Evolutionary conservation across 2,888 invertebrate genomes (phyloP).

Genomic region (Eudemis profundana): DNA sequence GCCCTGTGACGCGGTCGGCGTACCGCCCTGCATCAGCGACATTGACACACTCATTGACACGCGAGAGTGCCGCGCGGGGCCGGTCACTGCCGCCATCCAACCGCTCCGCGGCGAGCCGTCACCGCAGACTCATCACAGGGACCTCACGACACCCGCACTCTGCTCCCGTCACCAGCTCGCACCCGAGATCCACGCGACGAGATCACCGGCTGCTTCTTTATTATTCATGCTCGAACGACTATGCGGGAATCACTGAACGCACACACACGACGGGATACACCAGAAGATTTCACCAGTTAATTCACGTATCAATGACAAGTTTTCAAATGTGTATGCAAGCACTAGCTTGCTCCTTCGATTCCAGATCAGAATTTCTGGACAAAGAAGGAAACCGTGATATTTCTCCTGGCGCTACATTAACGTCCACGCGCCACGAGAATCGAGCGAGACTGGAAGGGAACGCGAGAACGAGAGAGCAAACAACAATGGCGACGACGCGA

Average conservation of each 20-base stretch:
- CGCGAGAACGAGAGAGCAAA: slow-evolving; percentile 66
- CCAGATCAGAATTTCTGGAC: slow-evolving; percentile 69
- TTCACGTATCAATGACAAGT: slow-evolving; percentile 47
- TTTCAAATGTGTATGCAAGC: slow-evolving; percentile 34
- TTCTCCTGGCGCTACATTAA: slow-evolving; percentile 54
- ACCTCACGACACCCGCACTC: slow-evolving; percentile 63
- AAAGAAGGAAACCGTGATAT: slow-evolving; percentile 79
- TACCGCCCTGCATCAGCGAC: slow-evolving; percentile 89
- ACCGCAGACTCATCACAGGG: slow-evolving; percentile 82
- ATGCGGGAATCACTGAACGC: slow-evolving; percentile 78
- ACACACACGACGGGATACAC: slow-evolving; percentile 64
- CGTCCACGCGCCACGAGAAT: slow-evolving; percentile 74
- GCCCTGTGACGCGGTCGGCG: slow-evolving; percentile 89
- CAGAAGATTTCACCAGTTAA: slow-evolving; percentile 64
- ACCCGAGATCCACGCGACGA: slow-evolving; percentile 73
- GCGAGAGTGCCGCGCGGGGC: slow-evolving; percentile 95
- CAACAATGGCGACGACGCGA: slow-evolving; percentile 76
- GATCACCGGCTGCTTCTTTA: slow-evolving; percentile 82
- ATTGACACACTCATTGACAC: slow-evolving; percentile 95
- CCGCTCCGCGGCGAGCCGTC: slow-evolving; percentile 81
- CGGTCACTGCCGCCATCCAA: slow-evolving; percentile 87
- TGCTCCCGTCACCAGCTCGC: slow-evolving; percentile 73
- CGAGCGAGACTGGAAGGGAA: slow-evolving; percentile 80
- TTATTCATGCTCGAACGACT: slow-evolving; percentile 83
- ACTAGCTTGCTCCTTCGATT: slow-evolving; percentile 47